Conservation (phyloP, 2,797 vertebrate genomes). For the Prunella strophiata region DNA sequence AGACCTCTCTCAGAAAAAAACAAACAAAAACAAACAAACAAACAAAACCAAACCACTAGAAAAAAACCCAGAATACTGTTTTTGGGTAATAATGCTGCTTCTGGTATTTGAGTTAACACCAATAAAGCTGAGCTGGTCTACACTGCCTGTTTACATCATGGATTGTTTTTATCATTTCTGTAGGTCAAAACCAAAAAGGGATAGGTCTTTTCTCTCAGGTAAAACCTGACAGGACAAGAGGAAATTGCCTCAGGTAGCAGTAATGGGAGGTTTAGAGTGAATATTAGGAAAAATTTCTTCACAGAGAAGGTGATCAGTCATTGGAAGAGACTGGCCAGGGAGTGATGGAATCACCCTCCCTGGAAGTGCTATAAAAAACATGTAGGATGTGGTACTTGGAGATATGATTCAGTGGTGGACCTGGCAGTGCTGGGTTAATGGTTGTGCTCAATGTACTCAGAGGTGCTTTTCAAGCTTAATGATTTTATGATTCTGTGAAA, state of each 20-base stretch:
- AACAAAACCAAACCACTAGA: no score
- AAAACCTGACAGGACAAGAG: not conserved
- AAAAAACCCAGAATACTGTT: not conserved
- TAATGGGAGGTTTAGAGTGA: fast-evolving
- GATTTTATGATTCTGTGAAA: not conserved
- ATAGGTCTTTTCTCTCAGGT: not conserved
- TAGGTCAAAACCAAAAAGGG: not conserved
- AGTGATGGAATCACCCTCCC: not conserved
- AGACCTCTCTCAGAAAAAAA: not conserved
- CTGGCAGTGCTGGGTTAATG: not conserved
- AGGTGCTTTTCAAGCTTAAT: not conserved
- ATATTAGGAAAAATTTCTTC: not conserved
- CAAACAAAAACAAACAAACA: no score
- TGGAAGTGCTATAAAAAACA: not conserved
- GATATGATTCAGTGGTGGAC: not conserved
- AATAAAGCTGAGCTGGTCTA: not conserved
- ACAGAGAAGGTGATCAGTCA: not conserved
- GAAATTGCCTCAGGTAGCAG: not conserved
- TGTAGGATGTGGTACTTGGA: not conserved
- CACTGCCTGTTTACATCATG: fast-evolving
- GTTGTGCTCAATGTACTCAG: not conserved
- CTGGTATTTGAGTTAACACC: not conserved
- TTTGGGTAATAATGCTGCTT: not conserved
- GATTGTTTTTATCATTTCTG: not conserved
- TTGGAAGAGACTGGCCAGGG: not conserved